Evolutionary conservation across 2,113 vertebrate species (phyloP), one percentile per base, ranked within the genome.

Genomic region (Podiceps cristatus): DNA sequence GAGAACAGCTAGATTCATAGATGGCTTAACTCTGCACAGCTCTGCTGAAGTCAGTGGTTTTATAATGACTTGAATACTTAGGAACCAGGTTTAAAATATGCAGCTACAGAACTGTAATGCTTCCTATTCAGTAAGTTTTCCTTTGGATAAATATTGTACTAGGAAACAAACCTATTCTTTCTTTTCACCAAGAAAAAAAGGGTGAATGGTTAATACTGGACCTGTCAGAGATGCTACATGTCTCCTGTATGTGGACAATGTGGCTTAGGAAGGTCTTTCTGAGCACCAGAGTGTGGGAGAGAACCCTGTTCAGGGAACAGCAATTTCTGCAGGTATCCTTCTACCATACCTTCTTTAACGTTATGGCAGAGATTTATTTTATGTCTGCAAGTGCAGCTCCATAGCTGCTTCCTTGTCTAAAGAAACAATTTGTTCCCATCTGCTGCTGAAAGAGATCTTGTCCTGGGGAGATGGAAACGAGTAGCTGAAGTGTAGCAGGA

Each of bases 1-100:
- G 53, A 76, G 58, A 93, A 66, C 64, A 68, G 44, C 22, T 45
- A 88, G 90, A 93, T 96, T 96, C 90, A 94, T 80, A 28, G 75
- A 75, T 80, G 75, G 59, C 64, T 71, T 94, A 90, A 90, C 86
- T 95, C 68, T 73, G 60, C 67, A 40, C n/a, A 74, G 55, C 79
- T 90, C 86, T 94, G 94, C 88, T 96, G 90, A 92, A 93, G 72
- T 92, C 83, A 68, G 76, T 74, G 92, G 64, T 68, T 95, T 95
- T 95, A 52, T 88, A 95, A 86, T 86, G 88, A 87, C 92, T 71
- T 59, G 67, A 76, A 83, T 80, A 77, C 71, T 92, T 73, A 66
- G 86, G 59, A 96, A 86, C 47, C 60, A 67, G 45, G 47, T 67
- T 96, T 96, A 86, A 95, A 95, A 95, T 96, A 93, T 45, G 58